phyloP scores from a whole-genome alignment of 2,888 invertebrate species.

The Creontiades dilutus region DNA sequence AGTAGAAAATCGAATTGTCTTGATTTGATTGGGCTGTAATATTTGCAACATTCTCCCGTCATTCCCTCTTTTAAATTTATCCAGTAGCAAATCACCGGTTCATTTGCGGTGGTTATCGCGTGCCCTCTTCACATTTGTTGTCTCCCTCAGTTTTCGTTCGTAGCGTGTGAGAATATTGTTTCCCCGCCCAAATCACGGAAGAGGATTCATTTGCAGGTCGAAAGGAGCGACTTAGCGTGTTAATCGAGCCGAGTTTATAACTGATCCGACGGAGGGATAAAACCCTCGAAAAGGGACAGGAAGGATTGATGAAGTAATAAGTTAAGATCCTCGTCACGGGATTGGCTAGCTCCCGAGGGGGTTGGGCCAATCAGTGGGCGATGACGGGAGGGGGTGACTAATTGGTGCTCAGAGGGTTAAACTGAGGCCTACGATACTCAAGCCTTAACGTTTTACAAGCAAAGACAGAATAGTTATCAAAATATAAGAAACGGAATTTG shows the following conservation, averaged over 20 bases:
- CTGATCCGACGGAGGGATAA: not conserved
- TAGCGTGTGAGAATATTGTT: constrained; percentile 24
- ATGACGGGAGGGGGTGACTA: constrained; percentile 21
- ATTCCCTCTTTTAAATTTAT: not conserved
- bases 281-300: constrained; percentile 25
- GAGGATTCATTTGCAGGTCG: constrained; percentile 39
- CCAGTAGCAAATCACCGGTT: not conserved
- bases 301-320: constrained; percentile 63
- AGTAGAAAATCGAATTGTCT: not conserved
- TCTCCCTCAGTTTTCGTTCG: not conserved
- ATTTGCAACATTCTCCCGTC: not conserved
- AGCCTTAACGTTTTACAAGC: no score
- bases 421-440: not conserved
- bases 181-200: constrained; percentile 11
- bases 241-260: not conserved
- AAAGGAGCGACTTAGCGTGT: constrained; percentile 23
- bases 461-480: no score
- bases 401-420: constrained; percentile 3
- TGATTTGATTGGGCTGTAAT: not conserved
- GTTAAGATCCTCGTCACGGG: not conserved
- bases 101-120: constrained; percentile 2
- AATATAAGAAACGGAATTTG: no score
- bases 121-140: not conserved
- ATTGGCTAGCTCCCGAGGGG: not conserved
- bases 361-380: constrained; percentile 15